These are phyloP conservation scores for Vidua chalybeata DNA, from an alignment of 2,113 vertebrate species.

Conservation along the genomic window DNA sequence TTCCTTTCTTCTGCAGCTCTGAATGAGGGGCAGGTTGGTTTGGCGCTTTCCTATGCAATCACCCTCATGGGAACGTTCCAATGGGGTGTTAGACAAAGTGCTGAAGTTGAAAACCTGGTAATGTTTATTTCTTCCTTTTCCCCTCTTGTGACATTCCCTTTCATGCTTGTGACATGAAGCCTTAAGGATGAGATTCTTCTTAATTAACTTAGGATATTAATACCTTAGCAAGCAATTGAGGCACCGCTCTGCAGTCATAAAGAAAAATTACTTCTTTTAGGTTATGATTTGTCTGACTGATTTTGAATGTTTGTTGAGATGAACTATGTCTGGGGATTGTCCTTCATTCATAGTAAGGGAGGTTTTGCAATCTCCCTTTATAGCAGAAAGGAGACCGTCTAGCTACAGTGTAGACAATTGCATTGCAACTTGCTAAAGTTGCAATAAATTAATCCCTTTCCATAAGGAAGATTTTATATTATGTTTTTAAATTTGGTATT, in stretches of 20 bases:
- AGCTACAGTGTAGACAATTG: not conserved
- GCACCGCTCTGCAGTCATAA: not conserved
- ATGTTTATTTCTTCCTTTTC: constrained; percentile 47
- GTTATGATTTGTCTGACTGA: not conserved
- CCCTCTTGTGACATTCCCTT: not conserved
- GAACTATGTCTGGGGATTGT: not conserved
- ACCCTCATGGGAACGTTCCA: constrained; percentile 95
- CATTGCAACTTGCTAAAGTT: not conserved
- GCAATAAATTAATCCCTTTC: not conserved
- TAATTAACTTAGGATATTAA: not conserved
- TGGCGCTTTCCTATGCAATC: constrained; percentile 88
- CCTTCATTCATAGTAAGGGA: not conserved
- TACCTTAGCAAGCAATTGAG: not conserved
- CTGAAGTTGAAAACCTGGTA: constrained; percentile 97
- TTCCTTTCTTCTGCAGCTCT: constrained; percentile 71
- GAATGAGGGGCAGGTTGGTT: constrained; percentile 87
- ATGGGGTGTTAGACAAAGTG: constrained; percentile 94
- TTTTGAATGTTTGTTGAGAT: not conserved
- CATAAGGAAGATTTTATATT: not conserved
- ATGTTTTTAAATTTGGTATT: not conserved
- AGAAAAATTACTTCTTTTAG: not conserved
- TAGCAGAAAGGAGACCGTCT: not conserved
- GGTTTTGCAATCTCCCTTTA: not conserved
- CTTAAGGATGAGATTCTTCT: not conserved
- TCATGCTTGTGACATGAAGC: not conserved